phyloP scores from a whole-genome alignment of 64 coral and sea anemone genomes.

The Montipora efflorescens region DNA sequence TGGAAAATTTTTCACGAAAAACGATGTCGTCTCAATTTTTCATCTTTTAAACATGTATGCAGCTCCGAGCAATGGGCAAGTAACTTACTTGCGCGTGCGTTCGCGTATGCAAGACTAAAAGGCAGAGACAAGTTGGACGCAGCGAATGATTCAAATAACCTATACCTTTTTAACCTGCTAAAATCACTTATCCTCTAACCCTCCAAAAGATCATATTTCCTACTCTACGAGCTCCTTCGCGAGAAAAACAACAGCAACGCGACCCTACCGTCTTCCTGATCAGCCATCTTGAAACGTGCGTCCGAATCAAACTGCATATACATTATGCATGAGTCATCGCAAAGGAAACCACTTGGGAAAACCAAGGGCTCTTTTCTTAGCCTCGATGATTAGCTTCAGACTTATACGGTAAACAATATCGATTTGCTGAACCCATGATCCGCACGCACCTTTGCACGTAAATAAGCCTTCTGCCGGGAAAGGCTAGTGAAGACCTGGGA shows the following conservation, averaged over 20 bases:
- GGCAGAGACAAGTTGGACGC: no score
- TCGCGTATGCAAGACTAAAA: no score
- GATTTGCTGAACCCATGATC: neutral
- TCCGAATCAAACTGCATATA: neutral
- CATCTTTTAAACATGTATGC: neutral
- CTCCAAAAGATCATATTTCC: neutral
- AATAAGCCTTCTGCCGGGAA: neutral
- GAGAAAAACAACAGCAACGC: neutral
- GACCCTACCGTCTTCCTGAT: conserved; percentile 27
- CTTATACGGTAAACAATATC: neutral
- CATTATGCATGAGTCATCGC: conserved; percentile 7
- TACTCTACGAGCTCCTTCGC: neutral
- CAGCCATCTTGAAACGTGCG: neutral
- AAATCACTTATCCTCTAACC: neutral
- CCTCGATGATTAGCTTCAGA: neutral
- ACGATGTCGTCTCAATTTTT: neutral
- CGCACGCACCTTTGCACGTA: neutral
- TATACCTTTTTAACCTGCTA: no score
- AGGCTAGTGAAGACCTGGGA: neutral
- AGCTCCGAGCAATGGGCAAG: neutral
- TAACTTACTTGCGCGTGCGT: neutral
- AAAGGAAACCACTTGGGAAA: conserved; percentile 5
- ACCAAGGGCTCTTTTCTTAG: neutral
- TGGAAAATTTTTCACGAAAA: no score
- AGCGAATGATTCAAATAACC: no score